Percentiles rank a stretch among this genome's conserved stretches.
Evolutionary conservation across 2,797 vertebrate genomes (phyloP).

Genomic region (Emys orbicularis): DNA sequence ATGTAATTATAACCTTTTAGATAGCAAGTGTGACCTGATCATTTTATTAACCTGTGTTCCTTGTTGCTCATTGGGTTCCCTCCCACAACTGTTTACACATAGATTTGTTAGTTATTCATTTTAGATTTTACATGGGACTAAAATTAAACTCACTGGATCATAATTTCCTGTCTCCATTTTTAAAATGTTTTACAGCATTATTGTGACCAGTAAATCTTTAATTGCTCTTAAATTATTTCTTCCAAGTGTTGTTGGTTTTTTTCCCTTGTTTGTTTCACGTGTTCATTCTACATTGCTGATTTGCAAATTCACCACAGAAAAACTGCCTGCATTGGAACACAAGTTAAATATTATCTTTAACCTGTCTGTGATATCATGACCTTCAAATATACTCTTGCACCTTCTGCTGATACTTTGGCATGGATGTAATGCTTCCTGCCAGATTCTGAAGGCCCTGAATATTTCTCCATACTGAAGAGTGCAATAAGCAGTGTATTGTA

Average conservation of each 20-base stretch:
- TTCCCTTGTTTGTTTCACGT: no score
- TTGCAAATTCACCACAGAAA: not conserved
- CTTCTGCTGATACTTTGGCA: not conserved
- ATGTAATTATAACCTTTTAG: conserved; percentile 1
- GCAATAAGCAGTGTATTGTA: not conserved
- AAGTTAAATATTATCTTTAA: conserved; percentile 1
- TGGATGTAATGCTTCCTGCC: not conserved
- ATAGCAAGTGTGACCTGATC: not conserved
- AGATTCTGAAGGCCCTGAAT: not conserved
- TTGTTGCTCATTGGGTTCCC: not conserved
- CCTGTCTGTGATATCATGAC: not conserved
- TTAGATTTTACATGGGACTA: not conserved
- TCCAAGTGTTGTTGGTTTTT: not conserved
- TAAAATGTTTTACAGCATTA: not conserved
- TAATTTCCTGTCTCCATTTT: not conserved
- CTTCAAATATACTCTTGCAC: not conserved
- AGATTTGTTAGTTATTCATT: not conserved
- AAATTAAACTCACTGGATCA: not conserved
- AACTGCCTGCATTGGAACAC: not conserved
- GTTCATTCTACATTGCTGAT: not conserved
- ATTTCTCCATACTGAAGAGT: not conserved
- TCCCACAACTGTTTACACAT: not conserved
- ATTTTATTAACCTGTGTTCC: not conserved
- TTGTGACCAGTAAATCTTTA: not conserved
- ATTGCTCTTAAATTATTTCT: not conserved